Evolutionary conservation across 2,113 vertebrate species (phyloP), one percentile per base, ranked within the genome.

Genomic region (Hippopotamus amphibius): DNA sequence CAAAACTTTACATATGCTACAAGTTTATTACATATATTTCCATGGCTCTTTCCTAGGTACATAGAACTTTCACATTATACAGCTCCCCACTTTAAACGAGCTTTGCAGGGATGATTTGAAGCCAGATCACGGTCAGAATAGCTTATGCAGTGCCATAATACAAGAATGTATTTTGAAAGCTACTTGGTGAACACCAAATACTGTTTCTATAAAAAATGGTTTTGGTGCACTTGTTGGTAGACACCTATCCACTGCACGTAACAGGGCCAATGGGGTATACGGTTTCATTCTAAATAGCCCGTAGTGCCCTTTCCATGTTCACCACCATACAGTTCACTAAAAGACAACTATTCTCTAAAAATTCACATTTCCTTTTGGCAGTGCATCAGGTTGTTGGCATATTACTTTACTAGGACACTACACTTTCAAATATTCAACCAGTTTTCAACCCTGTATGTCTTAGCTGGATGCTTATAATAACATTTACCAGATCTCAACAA

Each of bases 1-100:
- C 98, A 98, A 98, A 97, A 97, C 99, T 99, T 99, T 99, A 99
- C 99, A 99, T 99, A 99, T 99, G 98, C 99, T 99, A 99, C 99
- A 99, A 98, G 97, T 97, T 99, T 99, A 95, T 98, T 99, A 99
- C 99, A 99, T 97, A 93, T 99, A 99, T 99, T 99, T 99, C 99
- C 99, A 99, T 99, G 99, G 99, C 99, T 99, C 99, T 98, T 98
- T 93, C 97, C 92, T 96, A 88, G 10, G 46, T 95, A 94, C 53
- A 89, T 79, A 76, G 93, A 59, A 63, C 1, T 87, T 79, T 96
- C 88, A 97, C 94, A 82, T 94, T 97, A 79, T 89, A 90, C 43
- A 93, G 57, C 72, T 94, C 72, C 28, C 66, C 4, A 63, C 79
- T 86, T 95, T 41, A 98, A 97, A 48, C 43, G 63, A 48, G 33